Evolutionary conservation across 2,113 vertebrate species (phyloP).

Genomic region (Gnathochromis pfefferi): DNA sequence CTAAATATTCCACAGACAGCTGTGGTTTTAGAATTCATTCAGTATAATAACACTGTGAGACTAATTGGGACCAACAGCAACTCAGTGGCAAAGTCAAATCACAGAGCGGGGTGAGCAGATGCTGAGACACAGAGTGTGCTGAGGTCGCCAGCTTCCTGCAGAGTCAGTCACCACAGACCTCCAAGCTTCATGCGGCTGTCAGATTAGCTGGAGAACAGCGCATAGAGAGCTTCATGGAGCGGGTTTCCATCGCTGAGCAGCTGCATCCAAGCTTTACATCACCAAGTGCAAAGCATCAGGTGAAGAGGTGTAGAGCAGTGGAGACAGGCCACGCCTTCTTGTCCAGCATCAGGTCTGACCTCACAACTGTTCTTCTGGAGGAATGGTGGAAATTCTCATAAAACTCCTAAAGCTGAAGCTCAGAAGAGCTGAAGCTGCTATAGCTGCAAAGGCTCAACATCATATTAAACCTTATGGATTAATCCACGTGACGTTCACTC

Average conservation of each 20-base stretch:
- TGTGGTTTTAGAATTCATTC: background rate
- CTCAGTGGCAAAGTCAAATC: background rate
- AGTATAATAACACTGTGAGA: background rate
- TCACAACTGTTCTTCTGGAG: background rate
- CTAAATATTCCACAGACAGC: background rate
- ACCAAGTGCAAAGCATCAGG: background rate
- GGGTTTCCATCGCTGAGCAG: background rate
- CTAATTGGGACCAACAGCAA: background rate
- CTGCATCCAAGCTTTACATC: background rate
- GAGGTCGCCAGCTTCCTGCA: background rate
- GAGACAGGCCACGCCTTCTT: background rate
- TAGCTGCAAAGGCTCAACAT: background rate
- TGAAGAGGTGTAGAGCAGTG: background rate
- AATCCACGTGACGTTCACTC: fast-evolving
- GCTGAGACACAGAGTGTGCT: background rate
- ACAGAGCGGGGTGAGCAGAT: background rate
- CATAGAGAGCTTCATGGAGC: background rate
- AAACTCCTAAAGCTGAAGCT: background rate
- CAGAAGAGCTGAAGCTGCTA: background rate
- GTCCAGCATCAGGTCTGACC: background rate
- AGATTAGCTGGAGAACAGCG: background rate
- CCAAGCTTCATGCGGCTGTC: fast-evolving
- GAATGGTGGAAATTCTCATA: background rate
- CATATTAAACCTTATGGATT: background rate
- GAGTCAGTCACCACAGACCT: background rate